Percentiles rank a stretch among this genome's conserved stretches.
Evolutionary conservation across 1,140 invertebrate species (phyloP).

Genomic region (Antheraea mylitta): DNA sequence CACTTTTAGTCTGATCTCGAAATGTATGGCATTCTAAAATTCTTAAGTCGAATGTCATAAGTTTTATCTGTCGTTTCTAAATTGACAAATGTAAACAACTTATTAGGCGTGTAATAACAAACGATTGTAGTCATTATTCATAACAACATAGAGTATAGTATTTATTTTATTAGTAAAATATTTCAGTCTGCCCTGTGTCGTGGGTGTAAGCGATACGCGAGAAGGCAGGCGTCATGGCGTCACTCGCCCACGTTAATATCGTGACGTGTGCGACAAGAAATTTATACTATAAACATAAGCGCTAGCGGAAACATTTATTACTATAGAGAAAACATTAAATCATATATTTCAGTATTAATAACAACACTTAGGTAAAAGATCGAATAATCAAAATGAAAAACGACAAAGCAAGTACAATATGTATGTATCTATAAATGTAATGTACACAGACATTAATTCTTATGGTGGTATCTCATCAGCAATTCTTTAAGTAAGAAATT

Average conservation of each 20-base stretch:
- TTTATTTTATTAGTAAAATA: background rate
- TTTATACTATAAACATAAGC: background rate
- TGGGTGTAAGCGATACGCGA: slow-evolving; percentile 18
- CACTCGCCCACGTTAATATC: slow-evolving; percentile 18
- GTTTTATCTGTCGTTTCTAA: slow-evolving; percentile 3
- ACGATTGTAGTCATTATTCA: background rate
- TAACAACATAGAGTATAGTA: background rate
- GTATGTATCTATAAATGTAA: no score
- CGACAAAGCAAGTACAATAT: no score
- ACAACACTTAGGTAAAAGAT: no score
- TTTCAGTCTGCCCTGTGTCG: slow-evolving; percentile 2
- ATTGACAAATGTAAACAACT: slow-evolving; percentile 7
- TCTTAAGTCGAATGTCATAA: slow-evolving; percentile 8
- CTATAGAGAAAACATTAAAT: no score
- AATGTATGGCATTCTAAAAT: slow-evolving; percentile 7
- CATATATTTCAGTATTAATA: no score
- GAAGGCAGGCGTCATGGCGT: slow-evolving; percentile 21
- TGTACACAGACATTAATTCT: no score
- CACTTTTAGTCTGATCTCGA: background rate
- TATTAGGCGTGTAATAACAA: background rate
- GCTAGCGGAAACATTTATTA: background rate
- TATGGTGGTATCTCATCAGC: no score
- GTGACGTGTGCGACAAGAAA: slow-evolving; percentile 9
- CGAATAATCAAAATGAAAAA: no score
- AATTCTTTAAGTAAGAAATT: no score